Evolutionary conservation across 2,888 invertebrate species (phyloP).

Genomic region (Rhopalosiphum nymphaeae): DNA sequence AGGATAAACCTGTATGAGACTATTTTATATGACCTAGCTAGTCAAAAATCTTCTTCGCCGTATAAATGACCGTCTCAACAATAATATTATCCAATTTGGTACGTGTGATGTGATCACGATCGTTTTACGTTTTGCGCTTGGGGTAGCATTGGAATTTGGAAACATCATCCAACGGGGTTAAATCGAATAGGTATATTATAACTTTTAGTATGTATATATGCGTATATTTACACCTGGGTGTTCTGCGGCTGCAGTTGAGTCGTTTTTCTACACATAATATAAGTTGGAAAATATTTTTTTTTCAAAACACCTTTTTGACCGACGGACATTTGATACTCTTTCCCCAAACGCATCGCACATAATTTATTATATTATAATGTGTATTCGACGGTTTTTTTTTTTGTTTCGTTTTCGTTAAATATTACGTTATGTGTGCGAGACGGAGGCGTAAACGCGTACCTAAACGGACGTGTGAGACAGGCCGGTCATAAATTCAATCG

Average conservation of each 20-base stretch:
- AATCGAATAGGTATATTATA: not conserved
- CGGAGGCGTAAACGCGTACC: conserved; percentile 64
- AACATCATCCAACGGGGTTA: not conserved
- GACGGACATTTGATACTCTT: conserved; percentile 39
- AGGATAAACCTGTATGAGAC: not conserved
- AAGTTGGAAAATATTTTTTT: conserved; percentile 21
- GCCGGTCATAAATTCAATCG: conserved; percentile 62
- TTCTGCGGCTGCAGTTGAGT: not conserved
- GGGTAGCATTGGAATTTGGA: not conserved
- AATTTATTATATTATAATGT: conserved; percentile 27
- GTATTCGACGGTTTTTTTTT: not conserved
- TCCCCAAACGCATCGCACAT: conserved; percentile 2
- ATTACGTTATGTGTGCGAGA: conserved; percentile 16
- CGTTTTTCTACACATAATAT: not conserved
- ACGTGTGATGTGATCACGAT: not conserved
- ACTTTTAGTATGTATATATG: not conserved
- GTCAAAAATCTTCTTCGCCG: not conserved
- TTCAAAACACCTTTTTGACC: conserved; percentile 21
- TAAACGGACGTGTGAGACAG: conserved; percentile 64
- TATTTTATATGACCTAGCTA: not conserved
- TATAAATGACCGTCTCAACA: not conserved
- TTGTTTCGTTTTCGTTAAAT: not conserved
- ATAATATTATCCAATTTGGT: not conserved
- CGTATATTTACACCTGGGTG: conserved; percentile 35
- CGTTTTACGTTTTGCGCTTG: not conserved